Percentiles rank a stretch among this genome's conserved stretches.
Evolutionary conservation across 2,888 invertebrate genomes (phyloP).

Genomic region (Oasisia sp.): DNA sequence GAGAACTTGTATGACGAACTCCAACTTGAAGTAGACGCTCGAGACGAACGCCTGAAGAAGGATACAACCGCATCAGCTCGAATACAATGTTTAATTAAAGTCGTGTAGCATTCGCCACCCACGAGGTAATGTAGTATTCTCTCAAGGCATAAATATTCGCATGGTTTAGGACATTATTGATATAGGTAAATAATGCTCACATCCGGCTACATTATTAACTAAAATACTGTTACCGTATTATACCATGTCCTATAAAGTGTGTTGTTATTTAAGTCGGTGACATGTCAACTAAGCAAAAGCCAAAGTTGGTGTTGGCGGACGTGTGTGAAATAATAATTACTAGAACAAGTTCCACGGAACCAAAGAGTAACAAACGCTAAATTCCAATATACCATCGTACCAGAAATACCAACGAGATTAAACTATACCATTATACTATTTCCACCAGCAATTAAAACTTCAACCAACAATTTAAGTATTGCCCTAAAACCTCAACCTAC

Average conservation of each 20-base stretch:
- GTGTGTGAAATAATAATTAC: no score
- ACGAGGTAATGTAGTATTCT: neutral
- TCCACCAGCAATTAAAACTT: no score
- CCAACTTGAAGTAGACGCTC: slow-evolving; percentile 33
- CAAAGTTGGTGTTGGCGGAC: no score
- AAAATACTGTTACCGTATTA: neutral
- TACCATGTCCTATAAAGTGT: neutral
- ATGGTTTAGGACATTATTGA: neutral
- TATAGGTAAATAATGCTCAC: neutral
- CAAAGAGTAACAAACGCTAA: no score
- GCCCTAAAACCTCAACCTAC: no score
- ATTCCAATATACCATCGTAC: no score
- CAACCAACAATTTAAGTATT: no score
- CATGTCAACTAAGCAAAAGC: no score
- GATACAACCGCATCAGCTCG: neutral
- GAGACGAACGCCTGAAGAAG: slow-evolving; percentile 33
- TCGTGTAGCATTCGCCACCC: neutral
- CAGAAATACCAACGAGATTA: no score
- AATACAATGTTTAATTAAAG: neutral
- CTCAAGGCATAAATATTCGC: neutral
- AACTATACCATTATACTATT: no score
- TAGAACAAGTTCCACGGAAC: no score
- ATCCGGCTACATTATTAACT: neutral
- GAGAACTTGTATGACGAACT: slow-evolving; percentile 37
- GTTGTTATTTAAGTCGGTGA: neutral